Evolutionary conservation across 2,113 vertebrate species (phyloP), one percentile per base, ranked within the genome.

Genomic region (Heloderma charlesbogerti): DNA sequence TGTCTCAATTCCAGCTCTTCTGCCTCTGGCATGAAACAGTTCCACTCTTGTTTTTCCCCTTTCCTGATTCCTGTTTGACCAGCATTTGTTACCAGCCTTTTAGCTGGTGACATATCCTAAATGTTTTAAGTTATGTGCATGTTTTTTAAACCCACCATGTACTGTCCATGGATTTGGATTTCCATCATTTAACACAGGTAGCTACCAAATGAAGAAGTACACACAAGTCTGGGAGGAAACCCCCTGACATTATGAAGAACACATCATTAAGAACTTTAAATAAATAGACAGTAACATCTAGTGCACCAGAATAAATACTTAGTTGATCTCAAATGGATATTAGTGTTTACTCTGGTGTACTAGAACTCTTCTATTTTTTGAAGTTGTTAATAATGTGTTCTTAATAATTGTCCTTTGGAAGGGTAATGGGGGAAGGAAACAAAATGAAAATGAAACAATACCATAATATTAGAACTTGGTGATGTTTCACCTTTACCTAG

Each of bases 1-100:
- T 77, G 37, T 88, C 87, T 89, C 2, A 89, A 92, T 93, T 93
- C 66, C 60, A 83, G 1, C 0, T 77, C 37, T 92, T 71, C 66
- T n/a, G 1, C n/a, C 69, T 89, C 34, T 25, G 71, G 78, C 34
- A 82, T 67, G 54, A 1, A 91, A 57, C 12, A 92, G 20, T 67
- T 82, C 48, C 0, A 0, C 0, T 89, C 63, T 77, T 86, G 40
- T 93, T 18, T 13, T 43, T 57, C 25, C 13, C 4, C 6, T 31
- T 6, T 83, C 25, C 29, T 4, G 37, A 25, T 88, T 93, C 89
- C 40, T 16, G 78, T 82, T 75, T 37, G 88, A 15, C 20, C 12
- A 0, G 0, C 43, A 74, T 86, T 86, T 54, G 69, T 48, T 34
- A n/a, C 34, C 69, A 72, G 45, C 16, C 34, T n/a, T 72, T 51